These are phyloP conservation scores for Centropristis striata DNA, from an alignment of 2,113 vertebrate genomes.

Conservation along the genomic window DNA sequence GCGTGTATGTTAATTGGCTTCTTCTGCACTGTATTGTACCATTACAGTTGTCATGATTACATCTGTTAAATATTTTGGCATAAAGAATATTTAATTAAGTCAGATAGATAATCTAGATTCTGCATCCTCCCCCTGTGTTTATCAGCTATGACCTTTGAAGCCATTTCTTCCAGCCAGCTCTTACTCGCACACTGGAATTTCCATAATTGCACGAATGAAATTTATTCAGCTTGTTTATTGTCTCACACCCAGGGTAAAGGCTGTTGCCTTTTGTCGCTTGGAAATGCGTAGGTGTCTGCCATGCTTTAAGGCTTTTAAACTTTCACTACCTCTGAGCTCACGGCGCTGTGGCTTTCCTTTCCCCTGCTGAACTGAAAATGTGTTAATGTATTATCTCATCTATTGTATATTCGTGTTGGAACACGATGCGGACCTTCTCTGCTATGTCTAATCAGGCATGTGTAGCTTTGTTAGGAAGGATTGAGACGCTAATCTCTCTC, in stretches of 20 bases:
- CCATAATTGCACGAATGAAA: slow-evolving; percentile 35
- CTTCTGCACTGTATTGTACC: background rate
- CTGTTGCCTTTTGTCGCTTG: slow-evolving; percentile 8
- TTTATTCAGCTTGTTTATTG: slow-evolving; percentile 25
- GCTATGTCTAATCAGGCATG: slow-evolving; percentile 50
- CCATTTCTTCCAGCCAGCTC: background rate
- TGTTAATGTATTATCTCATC: slow-evolving; percentile 28
- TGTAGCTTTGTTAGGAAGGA: slow-evolving; percentile 58
- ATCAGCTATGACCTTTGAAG: slow-evolving; percentile 34
- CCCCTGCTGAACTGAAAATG: slow-evolving; percentile 19
- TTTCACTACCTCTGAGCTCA: slow-evolving; percentile 17
- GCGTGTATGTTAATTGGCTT: slow-evolving; percentile 1
- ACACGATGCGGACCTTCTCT: slow-evolving; percentile 3
- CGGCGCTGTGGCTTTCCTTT: background rate
- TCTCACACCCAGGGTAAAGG: slow-evolving; percentile 8
- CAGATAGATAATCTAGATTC: slow-evolving; percentile 13
- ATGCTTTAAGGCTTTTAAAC: slow-evolving; percentile 37
- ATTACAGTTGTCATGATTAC: background rate
- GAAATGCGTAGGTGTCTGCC: slow-evolving; percentile 28
- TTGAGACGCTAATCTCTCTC: slow-evolving; percentile 65
- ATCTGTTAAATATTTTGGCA: background rate
- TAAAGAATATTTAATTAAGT: background rate
- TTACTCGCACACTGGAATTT: slow-evolving; percentile 25
- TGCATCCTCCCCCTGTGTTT: slow-evolving; percentile 13
- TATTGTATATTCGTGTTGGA: slow-evolving; percentile 14